phyloP scores from a whole-genome alignment of 2,888 invertebrate genomes.

The Mythimna impura region DNA sequence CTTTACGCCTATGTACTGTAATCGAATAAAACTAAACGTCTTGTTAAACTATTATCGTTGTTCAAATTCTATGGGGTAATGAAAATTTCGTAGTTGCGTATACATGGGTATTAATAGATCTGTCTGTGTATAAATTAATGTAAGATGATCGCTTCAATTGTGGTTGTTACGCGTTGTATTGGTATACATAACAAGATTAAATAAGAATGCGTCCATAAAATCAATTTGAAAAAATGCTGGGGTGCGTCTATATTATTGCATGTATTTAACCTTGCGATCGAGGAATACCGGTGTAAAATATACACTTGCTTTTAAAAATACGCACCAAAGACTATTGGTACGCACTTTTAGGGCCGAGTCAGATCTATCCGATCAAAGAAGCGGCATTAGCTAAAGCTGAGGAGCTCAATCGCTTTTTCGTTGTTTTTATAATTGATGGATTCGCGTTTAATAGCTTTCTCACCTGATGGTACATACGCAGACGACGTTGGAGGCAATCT shows the following conservation, averaged over 20 bases:
- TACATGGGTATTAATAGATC: slow-evolving; percentile 30
- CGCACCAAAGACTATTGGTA: not conserved
- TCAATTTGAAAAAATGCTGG: not conserved
- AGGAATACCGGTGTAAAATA: not conserved
- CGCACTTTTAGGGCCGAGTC: not conserved
- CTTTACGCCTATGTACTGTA: slow-evolving; percentile 32
- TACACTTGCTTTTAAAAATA: not conserved
- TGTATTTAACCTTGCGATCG: not conserved
- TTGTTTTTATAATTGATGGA: not conserved
- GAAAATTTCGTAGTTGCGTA: slow-evolving; percentile 26
- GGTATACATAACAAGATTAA: not conserved
- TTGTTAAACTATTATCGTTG: slow-evolving; percentile 59
- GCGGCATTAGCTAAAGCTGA: not conserved
- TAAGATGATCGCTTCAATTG: slow-evolving; percentile 16
- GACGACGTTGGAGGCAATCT: not conserved
- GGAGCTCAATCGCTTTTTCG: not conserved
- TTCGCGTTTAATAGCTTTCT: not conserved
- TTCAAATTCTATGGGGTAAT: slow-evolving; percentile 56
- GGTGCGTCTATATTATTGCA: slow-evolving; percentile 6
- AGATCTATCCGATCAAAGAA: not conserved
- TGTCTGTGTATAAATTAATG: slow-evolving; percentile 31
- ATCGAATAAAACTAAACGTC: slow-evolving; percentile 28
- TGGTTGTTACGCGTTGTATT: slow-evolving; percentile 24
- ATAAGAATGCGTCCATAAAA: not conserved
- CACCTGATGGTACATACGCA: not conserved